phyloP scores from a whole-genome alignment of 2,888 invertebrate species.

The Leptopilina drosophilae region DNA sequence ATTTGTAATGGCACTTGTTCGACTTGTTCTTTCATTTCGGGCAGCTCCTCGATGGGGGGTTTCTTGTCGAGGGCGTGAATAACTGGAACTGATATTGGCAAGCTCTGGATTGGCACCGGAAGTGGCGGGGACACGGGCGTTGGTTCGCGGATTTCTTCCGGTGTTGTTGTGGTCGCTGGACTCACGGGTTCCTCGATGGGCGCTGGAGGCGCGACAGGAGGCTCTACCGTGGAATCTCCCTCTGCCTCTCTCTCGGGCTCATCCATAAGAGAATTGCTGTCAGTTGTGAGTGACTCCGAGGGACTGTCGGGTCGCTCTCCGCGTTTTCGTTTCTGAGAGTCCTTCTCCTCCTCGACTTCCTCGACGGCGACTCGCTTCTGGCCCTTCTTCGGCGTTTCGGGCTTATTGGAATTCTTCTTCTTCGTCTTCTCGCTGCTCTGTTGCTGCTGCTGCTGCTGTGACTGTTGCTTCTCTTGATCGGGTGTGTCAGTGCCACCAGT shows the following conservation, averaged over 20 bases:
- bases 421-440: slow-evolving; percentile 78
- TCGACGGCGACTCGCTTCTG: slow-evolving; percentile 81
- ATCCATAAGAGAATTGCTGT: slow-evolving; percentile 89
- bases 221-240: slow-evolving; percentile 66
- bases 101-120: slow-evolving; percentile 65
- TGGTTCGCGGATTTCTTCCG: slow-evolving; percentile 68
- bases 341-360: slow-evolving; percentile 80
- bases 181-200: slow-evolving; percentile 61
- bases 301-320: slow-evolving; percentile 85
- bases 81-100: slow-evolving; percentile 74
- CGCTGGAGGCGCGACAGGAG: slow-evolving; percentile 57
- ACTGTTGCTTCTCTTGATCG: slow-evolving; percentile 75
- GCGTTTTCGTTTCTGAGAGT: slow-evolving; percentile 81
- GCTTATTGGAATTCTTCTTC: slow-evolving; percentile 72
- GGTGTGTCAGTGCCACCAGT: slow-evolving; percentile 80
- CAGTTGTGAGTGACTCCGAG: slow-evolving; percentile 89
- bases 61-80: slow-evolving; percentile 69
- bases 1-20: slow-evolving; percentile 67
- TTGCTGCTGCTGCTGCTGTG: slow-evolving; percentile 57
- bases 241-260: slow-evolving; percentile 78
- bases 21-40: slow-evolving; percentile 66
- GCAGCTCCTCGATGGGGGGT: slow-evolving; percentile 68
- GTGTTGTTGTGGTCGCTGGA: slow-evolving; percentile 64
- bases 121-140: slow-evolving; percentile 66
- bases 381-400: slow-evolving; percentile 77